Percentiles rank a stretch among this genome's conserved stretches.
These are phyloP conservation scores for Trochalopteron elliotii DNA, from an alignment of 2,113 vertebrate species.

Conservation along the genomic window DNA sequence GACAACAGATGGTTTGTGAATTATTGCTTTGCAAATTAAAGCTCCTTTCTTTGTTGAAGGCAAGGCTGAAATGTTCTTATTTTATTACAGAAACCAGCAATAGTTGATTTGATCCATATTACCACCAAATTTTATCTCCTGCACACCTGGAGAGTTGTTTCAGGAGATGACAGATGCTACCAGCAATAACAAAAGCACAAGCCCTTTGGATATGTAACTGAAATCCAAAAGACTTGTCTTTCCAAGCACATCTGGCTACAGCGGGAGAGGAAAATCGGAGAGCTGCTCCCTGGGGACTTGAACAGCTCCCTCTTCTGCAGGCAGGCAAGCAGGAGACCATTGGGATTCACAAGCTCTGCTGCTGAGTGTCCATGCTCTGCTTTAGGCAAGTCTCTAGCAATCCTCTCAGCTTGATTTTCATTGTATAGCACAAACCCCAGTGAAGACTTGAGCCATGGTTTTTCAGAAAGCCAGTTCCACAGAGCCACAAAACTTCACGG, in stretches of 20 bases:
- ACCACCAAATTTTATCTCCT: neutral
- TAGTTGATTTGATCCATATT: neutral
- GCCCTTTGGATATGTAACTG: neutral
- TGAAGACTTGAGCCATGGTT: accelerated
- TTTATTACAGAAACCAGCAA: neutral
- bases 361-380: neutral
- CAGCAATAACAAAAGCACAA: neutral
- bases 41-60: neutral
- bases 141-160: neutral
- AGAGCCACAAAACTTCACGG: accelerated
- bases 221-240: neutral
- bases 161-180: neutral
- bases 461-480: neutral
- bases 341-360: neutral
- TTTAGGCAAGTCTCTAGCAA: neutral
- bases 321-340: neutral
- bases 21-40: neutral
- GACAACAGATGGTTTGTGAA: neutral
- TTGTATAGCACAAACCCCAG: neutral
- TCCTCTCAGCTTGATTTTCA: neutral
- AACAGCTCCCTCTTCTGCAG: neutral
- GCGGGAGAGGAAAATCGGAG: accelerated
- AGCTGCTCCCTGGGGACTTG: neutral
- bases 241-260: neutral
- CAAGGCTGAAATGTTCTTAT: neutral